These are phyloP conservation scores for Lithophane semibrunnea DNA, from an alignment of 2,888 invertebrate species.

Conservation along the genomic window DNA sequence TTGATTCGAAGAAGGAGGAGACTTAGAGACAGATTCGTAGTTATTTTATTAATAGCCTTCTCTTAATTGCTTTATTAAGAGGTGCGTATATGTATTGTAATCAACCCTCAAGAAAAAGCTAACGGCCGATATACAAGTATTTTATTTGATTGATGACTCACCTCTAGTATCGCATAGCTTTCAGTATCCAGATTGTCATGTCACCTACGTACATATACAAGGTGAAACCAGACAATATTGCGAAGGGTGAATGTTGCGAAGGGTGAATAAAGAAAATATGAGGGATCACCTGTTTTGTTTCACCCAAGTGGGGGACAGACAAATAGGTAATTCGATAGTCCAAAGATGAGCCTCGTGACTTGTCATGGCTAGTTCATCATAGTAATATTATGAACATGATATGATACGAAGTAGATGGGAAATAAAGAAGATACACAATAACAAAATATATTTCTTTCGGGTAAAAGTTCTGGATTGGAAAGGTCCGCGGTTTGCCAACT, in stretches of 20 bases:
- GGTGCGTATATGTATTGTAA: not conserved
- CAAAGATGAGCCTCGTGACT: conserved; percentile 26
- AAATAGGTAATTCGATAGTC: conserved; percentile 56
- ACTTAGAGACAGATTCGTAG: too few species aligned
- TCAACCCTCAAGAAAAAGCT: not conserved
- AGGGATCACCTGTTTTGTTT: conserved; percentile 58
- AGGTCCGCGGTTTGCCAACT: conserved; percentile 50
- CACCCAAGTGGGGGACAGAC: conserved; percentile 35
- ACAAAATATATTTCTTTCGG: conserved; percentile 42
- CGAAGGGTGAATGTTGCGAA: conserved; percentile 39
- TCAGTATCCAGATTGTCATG: conserved; percentile 37
- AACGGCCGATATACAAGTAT: not conserved
- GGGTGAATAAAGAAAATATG: conserved; percentile 55
- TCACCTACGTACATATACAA: conserved; percentile 27
- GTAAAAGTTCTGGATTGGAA: conserved; percentile 51
- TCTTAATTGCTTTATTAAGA: not conserved
- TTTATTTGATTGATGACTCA: conserved; percentile 44
- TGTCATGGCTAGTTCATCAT: conserved; percentile 45
- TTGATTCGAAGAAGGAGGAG: not conserved
- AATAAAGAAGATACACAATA: conserved; percentile 41
- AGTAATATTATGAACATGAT: conserved; percentile 42
- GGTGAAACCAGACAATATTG: conserved; percentile 39
- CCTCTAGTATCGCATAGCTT: conserved; percentile 21
- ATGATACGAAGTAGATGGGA: conserved; percentile 15
- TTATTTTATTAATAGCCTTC: not conserved